Conservation (phyloP, 2,888 invertebrate genomes). For the Lochmaea crataegi region DNA sequence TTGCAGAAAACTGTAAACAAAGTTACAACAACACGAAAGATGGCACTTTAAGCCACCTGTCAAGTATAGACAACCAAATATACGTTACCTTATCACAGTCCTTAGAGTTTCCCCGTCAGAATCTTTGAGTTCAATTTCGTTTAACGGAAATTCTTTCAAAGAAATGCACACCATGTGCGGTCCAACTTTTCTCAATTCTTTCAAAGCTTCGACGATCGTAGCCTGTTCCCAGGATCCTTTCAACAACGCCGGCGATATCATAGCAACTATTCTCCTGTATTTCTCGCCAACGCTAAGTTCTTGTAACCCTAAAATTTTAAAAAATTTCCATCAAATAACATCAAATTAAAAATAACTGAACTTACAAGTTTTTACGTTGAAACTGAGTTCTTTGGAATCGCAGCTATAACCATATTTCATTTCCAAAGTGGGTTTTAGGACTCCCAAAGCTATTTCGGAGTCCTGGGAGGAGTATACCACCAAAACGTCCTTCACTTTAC, state of each 20-base stretch:
- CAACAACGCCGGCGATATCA: conserved; percentile 66
- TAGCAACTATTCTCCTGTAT: conserved; percentile 66
- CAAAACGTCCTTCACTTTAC: conserved; percentile 72
- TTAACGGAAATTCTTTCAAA: conserved; percentile 64
- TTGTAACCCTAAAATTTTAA: conserved; percentile 68
- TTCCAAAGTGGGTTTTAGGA: conserved; percentile 72
- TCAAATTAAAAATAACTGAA: not conserved
- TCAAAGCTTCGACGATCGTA: conserved; percentile 63
- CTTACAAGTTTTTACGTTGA: conserved; percentile 30
- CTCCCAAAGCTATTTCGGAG: conserved; percentile 72
- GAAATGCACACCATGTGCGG: conserved; percentile 61
- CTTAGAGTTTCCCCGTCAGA: conserved; percentile 66
- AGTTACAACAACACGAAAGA: too few species aligned
- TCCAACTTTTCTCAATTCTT: conserved; percentile 63
- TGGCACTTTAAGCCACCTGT: too few species aligned
- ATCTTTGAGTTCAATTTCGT: conserved; percentile 60
- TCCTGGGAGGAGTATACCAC: conserved; percentile 75
- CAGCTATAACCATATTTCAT: conserved; percentile 75
- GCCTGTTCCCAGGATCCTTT: conserved; percentile 66
- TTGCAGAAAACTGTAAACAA: too few species aligned
- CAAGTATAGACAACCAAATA: not conserved
- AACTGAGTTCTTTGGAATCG: conserved; percentile 58
- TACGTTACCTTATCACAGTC: conserved; percentile 19
- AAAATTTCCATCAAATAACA: not conserved
- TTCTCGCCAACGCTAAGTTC: conserved; percentile 68